Percentiles rank a stretch among this genome's conserved stretches.
Evolutionary conservation across 1,140 invertebrate species (phyloP).

Genomic region (Laupala kohalensis): DNA sequence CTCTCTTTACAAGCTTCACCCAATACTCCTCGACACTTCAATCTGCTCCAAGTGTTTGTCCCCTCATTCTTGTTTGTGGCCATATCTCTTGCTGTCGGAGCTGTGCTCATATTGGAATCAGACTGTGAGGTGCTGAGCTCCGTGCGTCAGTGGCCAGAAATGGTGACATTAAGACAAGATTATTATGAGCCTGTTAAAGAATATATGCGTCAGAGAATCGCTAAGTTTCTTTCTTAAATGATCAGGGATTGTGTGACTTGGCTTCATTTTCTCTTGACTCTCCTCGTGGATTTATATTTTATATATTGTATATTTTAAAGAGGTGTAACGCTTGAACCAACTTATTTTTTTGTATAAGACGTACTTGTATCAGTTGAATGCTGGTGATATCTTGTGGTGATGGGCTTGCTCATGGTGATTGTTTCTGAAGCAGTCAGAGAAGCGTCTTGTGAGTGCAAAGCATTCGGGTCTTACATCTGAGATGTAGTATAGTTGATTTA

Average conservation of each 20-base stretch:
- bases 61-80: slow-evolving; percentile 52
- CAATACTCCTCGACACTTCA: slow-evolving; percentile 33
- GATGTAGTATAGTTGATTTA: neutral
- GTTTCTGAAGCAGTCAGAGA: no score
- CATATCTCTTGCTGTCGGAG: slow-evolving; percentile 23
- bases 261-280: neutral
- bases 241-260: neutral
- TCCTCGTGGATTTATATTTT: neutral
- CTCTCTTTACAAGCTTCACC: slow-evolving; percentile 17
- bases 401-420: neutral
- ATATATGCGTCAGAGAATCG: slow-evolving; percentile 26
- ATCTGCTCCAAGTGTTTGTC: slow-evolving; percentile 50
- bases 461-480: neutral
- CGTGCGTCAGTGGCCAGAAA: slow-evolving; percentile 62
- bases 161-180: slow-evolving; percentile 59
- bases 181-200: slow-evolving; percentile 74
- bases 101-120: slow-evolving; percentile 33
- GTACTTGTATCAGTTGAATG: neutral
- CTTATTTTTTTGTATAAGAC: neutral
- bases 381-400: neutral
- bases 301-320: neutral
- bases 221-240: slow-evolving; percentile 8
- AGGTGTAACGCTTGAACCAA: neutral
- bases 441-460: neutral
- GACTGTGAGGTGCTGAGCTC: slow-evolving; percentile 54